Conservation (phyloP, 1,140 invertebrate species). For the Megalopta genalis region DNA sequence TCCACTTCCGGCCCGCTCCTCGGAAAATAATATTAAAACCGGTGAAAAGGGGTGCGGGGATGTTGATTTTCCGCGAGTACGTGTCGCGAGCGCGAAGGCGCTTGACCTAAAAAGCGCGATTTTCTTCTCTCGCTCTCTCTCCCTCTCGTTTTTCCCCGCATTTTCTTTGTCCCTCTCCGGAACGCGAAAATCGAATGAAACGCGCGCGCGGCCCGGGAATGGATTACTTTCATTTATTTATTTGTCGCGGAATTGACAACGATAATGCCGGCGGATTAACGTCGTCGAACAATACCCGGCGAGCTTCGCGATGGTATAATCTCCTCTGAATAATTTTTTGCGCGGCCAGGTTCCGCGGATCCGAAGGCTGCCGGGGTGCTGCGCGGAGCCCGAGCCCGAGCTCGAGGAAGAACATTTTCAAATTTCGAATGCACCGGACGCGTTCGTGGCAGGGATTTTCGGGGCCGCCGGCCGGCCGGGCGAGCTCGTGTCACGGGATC, state of each 20-base stretch:
- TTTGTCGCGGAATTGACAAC: slow-evolving; percentile 21
- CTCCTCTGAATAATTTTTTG: slow-evolving; percentile 31
- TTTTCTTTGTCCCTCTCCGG: neutral
- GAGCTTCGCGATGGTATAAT: slow-evolving; percentile 21
- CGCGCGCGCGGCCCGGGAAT: neutral
- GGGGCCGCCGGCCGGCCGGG: neutral
- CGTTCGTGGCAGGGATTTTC: neutral
- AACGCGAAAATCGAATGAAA: neutral
- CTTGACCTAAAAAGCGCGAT: slow-evolving; percentile 33
- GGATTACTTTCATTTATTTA: slow-evolving; percentile 10
- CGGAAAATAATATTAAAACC: slow-evolving; percentile 35
- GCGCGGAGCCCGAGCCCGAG: neutral
- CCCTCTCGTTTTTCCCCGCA: neutral
- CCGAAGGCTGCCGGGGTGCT: neutral
- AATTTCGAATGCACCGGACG: neutral
- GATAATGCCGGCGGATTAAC: slow-evolving; percentile 34
- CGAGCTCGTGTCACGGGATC: neutral
- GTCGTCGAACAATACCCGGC: slow-evolving; percentile 22
- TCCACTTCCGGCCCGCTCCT: slow-evolving; percentile 21
- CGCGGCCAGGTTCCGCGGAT: no score
- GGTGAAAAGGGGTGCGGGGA: neutral
- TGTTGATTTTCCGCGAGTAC: neutral
- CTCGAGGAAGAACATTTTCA: neutral
- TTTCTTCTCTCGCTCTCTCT: neutral
- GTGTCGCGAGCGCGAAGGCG: neutral